Percentiles rank a stretch among this genome's conserved stretches.
Conservation (phyloP, 2,888 invertebrate species). For the Drosophila colorata region DNA sequence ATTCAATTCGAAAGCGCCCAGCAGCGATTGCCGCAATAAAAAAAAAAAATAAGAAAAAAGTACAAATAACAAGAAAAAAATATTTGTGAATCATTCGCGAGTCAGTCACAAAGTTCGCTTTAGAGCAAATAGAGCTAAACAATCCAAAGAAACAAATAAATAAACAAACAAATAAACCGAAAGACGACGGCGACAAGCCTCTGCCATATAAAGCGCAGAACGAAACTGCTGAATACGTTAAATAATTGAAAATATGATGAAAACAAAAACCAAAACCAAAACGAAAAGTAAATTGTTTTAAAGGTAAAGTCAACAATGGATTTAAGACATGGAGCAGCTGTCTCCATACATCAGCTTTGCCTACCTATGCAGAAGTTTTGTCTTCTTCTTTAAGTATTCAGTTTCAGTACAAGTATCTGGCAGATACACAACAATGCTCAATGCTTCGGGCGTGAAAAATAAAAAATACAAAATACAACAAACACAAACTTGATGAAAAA, state of each 20-base stretch:
- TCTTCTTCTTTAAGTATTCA: slow-evolving; percentile 40
- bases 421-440: slow-evolving; percentile 33
- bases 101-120: slow-evolving; percentile 20
- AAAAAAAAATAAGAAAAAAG: neutral
- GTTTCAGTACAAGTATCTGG: slow-evolving; percentile 50
- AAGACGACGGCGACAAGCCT: slow-evolving; percentile 51
- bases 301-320: slow-evolving; percentile 70
- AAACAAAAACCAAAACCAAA: slow-evolving; percentile 48
- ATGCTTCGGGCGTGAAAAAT: slow-evolving; percentile 36
- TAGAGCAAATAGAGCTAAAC: slow-evolving; percentile 72
- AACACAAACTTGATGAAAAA: slow-evolving; percentile 44
- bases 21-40: slow-evolving; percentile 47
- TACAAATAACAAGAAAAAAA: slow-evolving; percentile 24
- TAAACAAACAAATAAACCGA: slow-evolving; percentile 35
- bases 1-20: slow-evolving; percentile 37
- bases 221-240: slow-evolving; percentile 54
- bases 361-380: slow-evolving; percentile 72
- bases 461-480: slow-evolving; percentile 20
- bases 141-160: slow-evolving; percentile 50
- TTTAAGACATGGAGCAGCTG: slow-evolving; percentile 55
- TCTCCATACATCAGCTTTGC: slow-evolving; percentile 60
- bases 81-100: slow-evolving; percentile 55
- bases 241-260: slow-evolving; percentile 46
- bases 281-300: slow-evolving; percentile 43
- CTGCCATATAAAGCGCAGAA: slow-evolving; percentile 56